Base-by-base conservation (phyloP, 2,888 invertebrate species). In the Dolomedes plantarius region DNA sequence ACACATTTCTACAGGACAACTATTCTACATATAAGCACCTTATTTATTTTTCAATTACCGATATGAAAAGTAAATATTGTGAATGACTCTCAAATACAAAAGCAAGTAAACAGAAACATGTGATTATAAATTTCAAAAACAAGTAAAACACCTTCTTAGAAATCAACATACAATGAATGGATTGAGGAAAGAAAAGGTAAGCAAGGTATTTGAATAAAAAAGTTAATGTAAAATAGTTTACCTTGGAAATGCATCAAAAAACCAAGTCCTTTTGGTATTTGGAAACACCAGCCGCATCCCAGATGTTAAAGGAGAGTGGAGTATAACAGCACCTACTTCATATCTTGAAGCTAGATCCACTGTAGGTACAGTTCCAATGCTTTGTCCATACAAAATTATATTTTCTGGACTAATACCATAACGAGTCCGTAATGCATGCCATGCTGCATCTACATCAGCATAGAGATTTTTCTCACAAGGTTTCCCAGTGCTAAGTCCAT, bases 201-300 rank as follows among this genome's bases (percentile, higher is more conserved):
- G n/a, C n/a, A n/a, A n/a, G n/a, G n/a, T n/a, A n/a, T n/a, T n/a
- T n/a, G n/a, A n/a, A n/a, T n/a, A n/a, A n/a, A n/a, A n/a, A n/a
- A n/a, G n/a, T n/a, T n/a, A n/a, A 36, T 7, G 36, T 36, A 36
- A 36, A 36, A 7, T 5, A 11, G 1, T 56, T 56, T 79, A 98
- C 98, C 97, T 99, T 90, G 98, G 98, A 92, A 99, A 99, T 90
- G 98, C 98, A 94, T 99, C 99, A 92, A 98, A 99, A 93, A 98
- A 99, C 98, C 98, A 98, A 73, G 98, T 98, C 91, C 98, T 94
- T 92, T 97, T 97, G 74, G 98, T 98, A 90, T 98, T 98, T 78
- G 98, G 98, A 92, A 98, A 99, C 89, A 98, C 98, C 32, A 99
- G 98, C 90, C 99, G 94, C 95, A 99, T 96, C 69, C 99, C 99